Conservation (phyloP, 2,888 invertebrate genomes). For the Julus scandinavius region DNA sequence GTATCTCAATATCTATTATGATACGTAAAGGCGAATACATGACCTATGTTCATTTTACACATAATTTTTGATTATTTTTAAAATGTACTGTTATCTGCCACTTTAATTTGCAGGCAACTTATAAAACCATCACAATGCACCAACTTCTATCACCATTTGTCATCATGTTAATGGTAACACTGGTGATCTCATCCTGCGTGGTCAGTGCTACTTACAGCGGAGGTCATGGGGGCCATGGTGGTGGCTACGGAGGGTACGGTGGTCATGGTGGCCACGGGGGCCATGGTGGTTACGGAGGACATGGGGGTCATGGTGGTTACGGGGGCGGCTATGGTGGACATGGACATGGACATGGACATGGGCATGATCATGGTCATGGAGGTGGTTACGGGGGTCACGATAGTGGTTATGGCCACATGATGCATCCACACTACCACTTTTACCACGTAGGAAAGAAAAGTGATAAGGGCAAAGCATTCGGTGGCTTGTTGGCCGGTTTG, state of each 20-base stretch:
- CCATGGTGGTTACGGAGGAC: too few relatives aligned
- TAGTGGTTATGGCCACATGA: conserved; percentile 21
- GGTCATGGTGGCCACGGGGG: too few relatives aligned
- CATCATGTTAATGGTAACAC: not conserved
- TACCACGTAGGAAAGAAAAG: conserved; percentile 44
- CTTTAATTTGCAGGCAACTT: not conserved
- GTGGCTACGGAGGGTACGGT: not conserved
- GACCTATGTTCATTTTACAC: too few relatives aligned
- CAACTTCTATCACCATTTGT: not conserved
- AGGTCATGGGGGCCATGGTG: conserved; percentile 39
- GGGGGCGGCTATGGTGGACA: not conserved
- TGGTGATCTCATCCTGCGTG: not conserved
- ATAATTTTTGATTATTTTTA: too few relatives aligned
- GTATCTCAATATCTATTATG: too few relatives aligned
- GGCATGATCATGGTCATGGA: conserved; percentile 26
- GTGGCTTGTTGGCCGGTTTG: conserved; percentile 45
- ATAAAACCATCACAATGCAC: not conserved
- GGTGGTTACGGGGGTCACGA: conserved; percentile 21
- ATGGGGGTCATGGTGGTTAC: not conserved
- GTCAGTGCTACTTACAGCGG: not conserved
- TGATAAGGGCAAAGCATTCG: conserved; percentile 1
- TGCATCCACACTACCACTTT: conserved; percentile 48
- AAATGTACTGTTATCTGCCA: not conserved
- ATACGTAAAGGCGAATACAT: too few relatives aligned
- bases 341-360: not conserved